Percentiles rank a stretch among this genome's conserved stretches.
phyloP scores from a whole-genome alignment of 37 sponge, comb jelly and placozoan species.

The Tethya wilhelma region DNA sequence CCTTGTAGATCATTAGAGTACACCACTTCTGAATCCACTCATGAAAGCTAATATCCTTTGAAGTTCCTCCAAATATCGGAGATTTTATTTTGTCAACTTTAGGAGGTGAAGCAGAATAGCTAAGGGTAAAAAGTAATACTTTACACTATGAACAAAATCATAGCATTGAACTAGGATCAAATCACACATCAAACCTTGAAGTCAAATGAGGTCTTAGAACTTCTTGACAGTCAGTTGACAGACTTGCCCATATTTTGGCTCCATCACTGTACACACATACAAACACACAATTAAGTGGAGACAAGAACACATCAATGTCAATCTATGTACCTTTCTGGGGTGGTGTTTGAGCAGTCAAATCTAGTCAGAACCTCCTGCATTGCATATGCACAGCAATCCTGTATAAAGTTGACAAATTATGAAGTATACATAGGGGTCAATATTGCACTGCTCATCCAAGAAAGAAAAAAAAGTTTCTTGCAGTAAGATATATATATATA shows the following conservation, averaged over 20 bases:
- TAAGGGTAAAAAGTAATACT: background rate
- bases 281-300: background rate
- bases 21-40: conserved; percentile 75
- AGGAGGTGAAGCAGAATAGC: conserved; percentile 48
- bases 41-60: conserved; percentile 35
- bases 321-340: conserved; percentile 30
- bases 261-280: conserved; percentile 49
- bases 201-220: conserved; percentile 71
- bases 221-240: conserved; percentile 63
- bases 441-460: too few relatives aligned
- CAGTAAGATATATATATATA: too few relatives aligned
- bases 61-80: conserved; percentile 41
- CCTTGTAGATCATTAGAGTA: conserved; percentile 50
- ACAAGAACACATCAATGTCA: background rate
- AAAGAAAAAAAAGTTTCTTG: background rate
- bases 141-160: background rate
- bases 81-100: background rate
- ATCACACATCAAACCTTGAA: conserved; percentile 23
- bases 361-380: conserved; percentile 75
- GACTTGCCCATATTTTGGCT: conserved; percentile 51
- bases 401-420: background rate
- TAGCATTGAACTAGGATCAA: background rate
- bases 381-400: conserved; percentile 91
- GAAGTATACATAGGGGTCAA: too few relatives aligned
- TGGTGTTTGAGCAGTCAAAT: conserved; percentile 48